Base-by-base conservation (phyloP, 2,797 vertebrate genomes). In the Gastrophryne carolinensis region DNA sequence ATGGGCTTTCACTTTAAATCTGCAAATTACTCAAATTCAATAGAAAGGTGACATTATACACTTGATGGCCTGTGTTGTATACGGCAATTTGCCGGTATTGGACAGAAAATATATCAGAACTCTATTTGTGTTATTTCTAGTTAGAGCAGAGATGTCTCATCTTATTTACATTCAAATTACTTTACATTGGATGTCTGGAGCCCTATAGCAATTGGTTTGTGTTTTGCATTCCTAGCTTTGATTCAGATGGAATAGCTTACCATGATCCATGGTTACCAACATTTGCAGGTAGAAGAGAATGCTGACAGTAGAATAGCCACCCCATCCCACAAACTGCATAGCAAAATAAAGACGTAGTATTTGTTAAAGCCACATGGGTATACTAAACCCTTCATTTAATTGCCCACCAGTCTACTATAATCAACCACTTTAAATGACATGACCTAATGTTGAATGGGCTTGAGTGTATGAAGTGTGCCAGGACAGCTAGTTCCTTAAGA, bases 131-230 rank as follows among this genome's bases (percentile, higher is more conserved):
- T 52, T 29, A 65, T 29, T 34, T 65, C 63, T 50, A 44, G 63
- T 50, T 65, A 65, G 44, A 65, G 63, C 41, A 23, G 30, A 50
- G 61, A 35, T 19, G 44, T 19, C 11, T 65, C 11, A 3, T 17
- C 44, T 65, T 65, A 65, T 69, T 68, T 69, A 54, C 66, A 56
- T 69, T 39, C 50, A 54, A 56, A 69, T 56, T 34, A 54, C 52
- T 56, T 56, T 21, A 23, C 24, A 17, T 52, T 30, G 23, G 34
- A 34, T 15, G 29, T 50, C 44, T 32, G 5, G 44, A 65, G 63
- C 39, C 7, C 44, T 2, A 50, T 52, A 23, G 27, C 44, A 23
- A 44, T 19, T 13, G 27, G 2, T 65, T 50, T 32, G 27, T 50
- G 50, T 32, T 65, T 13, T 34, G 30, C 29, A 65, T 50, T 50